phyloP scores from a whole-genome alignment of 2,797 vertebrate species.

The Phoxinus dragarum region DNA sequence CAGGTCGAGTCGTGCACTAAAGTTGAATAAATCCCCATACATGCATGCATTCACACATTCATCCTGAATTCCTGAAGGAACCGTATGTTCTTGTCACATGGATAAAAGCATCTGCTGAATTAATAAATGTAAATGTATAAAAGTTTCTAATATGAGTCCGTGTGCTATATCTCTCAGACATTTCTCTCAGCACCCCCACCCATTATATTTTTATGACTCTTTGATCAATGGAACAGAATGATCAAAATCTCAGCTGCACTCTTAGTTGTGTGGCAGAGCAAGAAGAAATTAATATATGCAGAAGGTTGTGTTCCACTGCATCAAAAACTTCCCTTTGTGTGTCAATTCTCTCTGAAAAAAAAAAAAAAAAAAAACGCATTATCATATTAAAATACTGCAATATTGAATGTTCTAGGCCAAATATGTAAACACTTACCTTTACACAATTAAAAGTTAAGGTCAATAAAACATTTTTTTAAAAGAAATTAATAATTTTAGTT shows the following conservation, averaged over 20 bases:
- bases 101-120: conserved; percentile 9
- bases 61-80: conserved; percentile 1
- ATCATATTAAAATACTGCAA: not conserved
- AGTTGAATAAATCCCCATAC: not conserved
- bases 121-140: conserved; percentile 25
- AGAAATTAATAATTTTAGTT: not conserved
- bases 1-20: not conserved
- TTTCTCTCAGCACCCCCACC: not conserved
- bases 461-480: too few relatives aligned
- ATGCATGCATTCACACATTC: not conserved
- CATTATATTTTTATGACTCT: conserved; percentile 14
- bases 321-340: not conserved
- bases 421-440: not conserved
- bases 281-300: not conserved
- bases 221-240: conserved; percentile 39
- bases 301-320: not conserved
- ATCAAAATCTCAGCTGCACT: conserved; percentile 31
- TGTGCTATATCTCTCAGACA: conserved; percentile 2
- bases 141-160: conserved; percentile 10
- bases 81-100: not conserved
- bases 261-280: conserved; percentile 2
- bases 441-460: not conserved
- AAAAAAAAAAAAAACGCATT: not conserved
- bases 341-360: not conserved
- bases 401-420: not conserved